Base-by-base conservation (phyloP, 92 coral and sea anemone genomes). In the Anthopleura xanthogrammica region DNA sequence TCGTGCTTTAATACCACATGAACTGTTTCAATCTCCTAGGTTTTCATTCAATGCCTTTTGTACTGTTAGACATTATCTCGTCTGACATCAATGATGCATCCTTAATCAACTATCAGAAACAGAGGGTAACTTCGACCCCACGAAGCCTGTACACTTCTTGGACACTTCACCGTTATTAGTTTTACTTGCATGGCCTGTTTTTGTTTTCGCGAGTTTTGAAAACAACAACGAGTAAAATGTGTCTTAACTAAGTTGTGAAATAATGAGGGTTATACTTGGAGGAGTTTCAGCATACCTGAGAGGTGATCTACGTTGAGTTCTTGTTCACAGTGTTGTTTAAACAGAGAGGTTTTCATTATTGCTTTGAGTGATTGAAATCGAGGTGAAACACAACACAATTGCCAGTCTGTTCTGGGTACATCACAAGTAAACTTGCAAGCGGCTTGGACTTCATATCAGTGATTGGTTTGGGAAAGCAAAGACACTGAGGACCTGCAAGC, bases 41-140 rank as follows among this genome's bases (percentile, higher is more conserved):
- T 29, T 68, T 68, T 68, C 74, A 13, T 68, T 68, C 74, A 68
- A 68, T 68, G 17, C 74, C 74, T 68, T 68, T 68, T 68, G 74
- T 68, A 36, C 12, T 23, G 8, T 12, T 1, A 68, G 74, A 68
- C 74, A 29, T 13, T 68, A 68, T 68, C 74, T 68, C 3, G 74
- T 68, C 46, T 68, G 74, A 68, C 41, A 68, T 68, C 74, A 29
- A 68, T 68, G 74, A 68, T 68, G 14, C 9, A 68, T 23, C 42
- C 41, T 68, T 43, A 24, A 22, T 13, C 10, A 68, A 68, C 9
- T 29, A 36, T 68, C 13, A 68, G 74, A 42, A 11, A 22, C 74
- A 68, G 41, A 68, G 74, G 2, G 17, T 1, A 68, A 68, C 74
- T 68, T 29, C 74, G 74, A 68, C 74, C 74, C 17, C 74, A 68